These are phyloP conservation scores for Valencia hispanica DNA, from an alignment of 2,797 vertebrate species.

Conservation along the genomic window DNA sequence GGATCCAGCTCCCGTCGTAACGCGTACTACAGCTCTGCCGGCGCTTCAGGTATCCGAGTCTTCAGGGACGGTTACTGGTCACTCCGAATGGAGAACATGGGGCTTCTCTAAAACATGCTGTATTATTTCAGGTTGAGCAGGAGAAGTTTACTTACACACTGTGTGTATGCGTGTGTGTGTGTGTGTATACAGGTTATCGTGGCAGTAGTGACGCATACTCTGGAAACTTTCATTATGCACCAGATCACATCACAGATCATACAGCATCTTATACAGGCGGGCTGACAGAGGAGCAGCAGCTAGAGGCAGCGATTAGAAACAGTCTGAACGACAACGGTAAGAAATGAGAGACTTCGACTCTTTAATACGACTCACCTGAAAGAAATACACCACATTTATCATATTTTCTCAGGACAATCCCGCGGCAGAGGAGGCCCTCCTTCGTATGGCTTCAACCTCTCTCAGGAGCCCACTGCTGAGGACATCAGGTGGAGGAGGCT, in stretches of 20 bases:
- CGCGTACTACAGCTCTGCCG: constrained; percentile 53
- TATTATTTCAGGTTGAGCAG: too few relatives aligned
- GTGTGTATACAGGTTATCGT: constrained; percentile 58
- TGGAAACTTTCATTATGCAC: constrained; percentile 12
- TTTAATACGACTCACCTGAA: neutral
- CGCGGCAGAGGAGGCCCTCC: constrained; percentile 43
- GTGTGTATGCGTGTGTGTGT: constrained; percentile 17
- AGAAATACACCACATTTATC: neutral
- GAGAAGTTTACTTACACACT: too few relatives aligned
- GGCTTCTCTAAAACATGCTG: neutral
- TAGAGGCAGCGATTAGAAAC: constrained; percentile 86
- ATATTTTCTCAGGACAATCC: constrained; percentile 47
- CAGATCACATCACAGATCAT: constrained; percentile 52
- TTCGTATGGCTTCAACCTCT: constrained; percentile 51
- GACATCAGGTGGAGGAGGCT: constrained; percentile 73
- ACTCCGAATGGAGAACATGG: neutral
- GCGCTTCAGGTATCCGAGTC: constrained; percentile 23
- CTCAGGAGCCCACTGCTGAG: constrained; percentile 52
- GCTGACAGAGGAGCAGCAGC: constrained; percentile 89
- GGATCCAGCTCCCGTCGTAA: constrained; percentile 11
- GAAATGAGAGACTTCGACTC: constrained; percentile 5
- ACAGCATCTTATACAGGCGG: constrained; percentile 75
- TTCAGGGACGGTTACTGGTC: neutral
- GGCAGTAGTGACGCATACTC: constrained; percentile 21
- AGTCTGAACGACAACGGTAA: constrained; percentile 87